These are phyloP conservation scores for Eulemur rufifrons DNA, from an alignment of 2,113 vertebrate species.

Conservation along the genomic window DNA sequence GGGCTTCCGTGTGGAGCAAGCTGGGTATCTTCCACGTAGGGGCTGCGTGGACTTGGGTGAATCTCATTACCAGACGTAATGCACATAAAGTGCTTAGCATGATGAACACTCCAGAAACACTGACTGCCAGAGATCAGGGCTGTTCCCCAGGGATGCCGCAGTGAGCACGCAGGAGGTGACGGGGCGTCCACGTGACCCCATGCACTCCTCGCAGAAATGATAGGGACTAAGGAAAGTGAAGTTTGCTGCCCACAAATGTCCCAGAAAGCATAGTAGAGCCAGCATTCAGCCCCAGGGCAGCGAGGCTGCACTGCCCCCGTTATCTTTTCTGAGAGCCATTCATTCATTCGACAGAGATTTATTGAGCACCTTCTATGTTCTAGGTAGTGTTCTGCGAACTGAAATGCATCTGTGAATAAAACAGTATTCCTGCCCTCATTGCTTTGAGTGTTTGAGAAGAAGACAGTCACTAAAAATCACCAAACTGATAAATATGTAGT, in stretches of 20 bases:
- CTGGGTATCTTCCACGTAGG: not conserved
- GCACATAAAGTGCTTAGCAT: fast-evolving
- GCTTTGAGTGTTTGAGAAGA: not conserved
- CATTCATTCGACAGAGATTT: not conserved
- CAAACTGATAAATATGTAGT: not conserved
- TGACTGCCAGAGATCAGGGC: too few species aligned
- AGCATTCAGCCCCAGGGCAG: not conserved
- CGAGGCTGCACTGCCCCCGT: not conserved
- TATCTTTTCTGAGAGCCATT: not conserved
- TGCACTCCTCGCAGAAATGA: not conserved
- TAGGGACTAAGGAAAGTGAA: not conserved
- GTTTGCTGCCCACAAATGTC: not conserved
- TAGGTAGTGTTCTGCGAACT: not conserved
- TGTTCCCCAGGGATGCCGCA: not conserved
- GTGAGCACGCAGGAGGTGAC: not conserved
- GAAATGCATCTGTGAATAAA: not conserved
- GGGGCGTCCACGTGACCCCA: fast-evolving
- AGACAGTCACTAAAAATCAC: not conserved
- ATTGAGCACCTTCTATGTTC: not conserved
- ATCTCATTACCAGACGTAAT: not conserved
- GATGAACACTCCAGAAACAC: not conserved
- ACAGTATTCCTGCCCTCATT: not conserved
- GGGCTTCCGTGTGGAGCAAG: fast-evolving
- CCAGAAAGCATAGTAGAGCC: not conserved
- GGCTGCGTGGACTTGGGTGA: not conserved